Evolutionary conservation across 1,140 invertebrate species (phyloP).

Genomic region (Conus ventricosus): DNA sequence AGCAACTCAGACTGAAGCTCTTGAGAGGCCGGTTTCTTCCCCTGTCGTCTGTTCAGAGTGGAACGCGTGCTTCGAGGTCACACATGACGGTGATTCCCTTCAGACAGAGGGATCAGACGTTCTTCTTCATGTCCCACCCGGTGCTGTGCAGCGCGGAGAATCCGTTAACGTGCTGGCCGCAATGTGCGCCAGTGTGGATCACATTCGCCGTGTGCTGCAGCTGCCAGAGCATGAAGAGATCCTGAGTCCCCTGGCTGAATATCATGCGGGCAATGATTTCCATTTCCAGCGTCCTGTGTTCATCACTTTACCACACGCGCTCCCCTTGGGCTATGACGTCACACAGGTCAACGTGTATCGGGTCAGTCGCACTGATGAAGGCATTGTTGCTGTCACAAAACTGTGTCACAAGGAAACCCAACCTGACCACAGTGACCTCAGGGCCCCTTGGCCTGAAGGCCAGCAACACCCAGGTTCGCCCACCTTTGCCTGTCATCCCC

Average conservation of each 20-base stretch:
- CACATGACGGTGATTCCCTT: neutral
- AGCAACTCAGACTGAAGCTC: neutral
- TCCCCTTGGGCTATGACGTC: neutral
- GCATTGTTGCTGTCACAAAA: neutral
- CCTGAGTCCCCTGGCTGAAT: conserved; percentile 5
- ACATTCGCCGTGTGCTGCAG: neutral
- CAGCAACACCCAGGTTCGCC: neutral
- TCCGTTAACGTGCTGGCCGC: neutral
- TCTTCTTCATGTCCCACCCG: neutral
- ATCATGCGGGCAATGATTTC: neutral
- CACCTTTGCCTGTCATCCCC: neutral
- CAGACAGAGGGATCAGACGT: neutral
- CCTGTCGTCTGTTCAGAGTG: neutral
- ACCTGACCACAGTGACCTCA: neutral
- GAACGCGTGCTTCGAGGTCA: neutral
- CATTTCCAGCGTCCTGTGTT: neutral
- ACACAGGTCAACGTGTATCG: neutral
- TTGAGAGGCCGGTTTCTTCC: neutral
- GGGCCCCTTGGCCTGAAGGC: neutral
- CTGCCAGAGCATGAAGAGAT: conserved; percentile 9
- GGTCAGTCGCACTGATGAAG: neutral
- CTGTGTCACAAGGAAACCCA: neutral
- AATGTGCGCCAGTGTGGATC: conserved; percentile 1
- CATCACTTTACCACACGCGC: neutral
- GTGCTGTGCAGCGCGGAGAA: neutral